Evolutionary conservation across 2,888 invertebrate species (phyloP), one percentile per base, ranked within the genome.

Genomic region (Actias luna): DNA sequence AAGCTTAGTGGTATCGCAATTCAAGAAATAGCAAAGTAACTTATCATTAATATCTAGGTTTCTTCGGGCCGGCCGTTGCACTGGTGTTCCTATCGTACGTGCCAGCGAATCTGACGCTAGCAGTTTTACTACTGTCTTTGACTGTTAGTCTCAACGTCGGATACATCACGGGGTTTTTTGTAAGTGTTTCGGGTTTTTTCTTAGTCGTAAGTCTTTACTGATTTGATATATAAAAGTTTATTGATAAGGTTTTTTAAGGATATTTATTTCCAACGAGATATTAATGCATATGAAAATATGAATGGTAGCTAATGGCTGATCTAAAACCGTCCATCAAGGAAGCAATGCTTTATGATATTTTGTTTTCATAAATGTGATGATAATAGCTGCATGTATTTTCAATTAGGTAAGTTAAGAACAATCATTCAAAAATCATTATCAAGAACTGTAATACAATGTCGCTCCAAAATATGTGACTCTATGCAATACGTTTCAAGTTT

Each of bases 111-210:
- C 82, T 94, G 0, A 80, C 83, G 0, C 64, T 94, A 22, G 95
- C 96, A 0, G 94, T 96, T 0, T 80, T 81, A 0, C 78, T 96
- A 18, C 89, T 97, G 0, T 94, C 95, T 0, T 63, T 95, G 0
- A 95, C 96, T 0, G 95, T 97, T 0, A 95, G 95, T 0, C 91
- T 96, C 7, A 96, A 97, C 74, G 94, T 96, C 4, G 95, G 95
- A 8, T 94, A 95, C 42, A 95, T 95, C 74, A 94, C 95, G 62
- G 97, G 97, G 22, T 96, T 94, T 79, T 93, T 95, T 84, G 93
- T 94, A 72, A 67, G 65, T 8, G 18, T 31, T 0, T 50, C 22
- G n/a, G n/a, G n/a, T n/a, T n/a, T n/a, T n/a, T n/a, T n/a, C n/a
- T n/a, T n/a, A n/a, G n/a, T n/a, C n/a, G n/a, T n/a, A n/a, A n/a